These are phyloP conservation scores for Zaprionus ornatus DNA, from an alignment of 1,140 invertebrate species.

Conservation along the genomic window DNA sequence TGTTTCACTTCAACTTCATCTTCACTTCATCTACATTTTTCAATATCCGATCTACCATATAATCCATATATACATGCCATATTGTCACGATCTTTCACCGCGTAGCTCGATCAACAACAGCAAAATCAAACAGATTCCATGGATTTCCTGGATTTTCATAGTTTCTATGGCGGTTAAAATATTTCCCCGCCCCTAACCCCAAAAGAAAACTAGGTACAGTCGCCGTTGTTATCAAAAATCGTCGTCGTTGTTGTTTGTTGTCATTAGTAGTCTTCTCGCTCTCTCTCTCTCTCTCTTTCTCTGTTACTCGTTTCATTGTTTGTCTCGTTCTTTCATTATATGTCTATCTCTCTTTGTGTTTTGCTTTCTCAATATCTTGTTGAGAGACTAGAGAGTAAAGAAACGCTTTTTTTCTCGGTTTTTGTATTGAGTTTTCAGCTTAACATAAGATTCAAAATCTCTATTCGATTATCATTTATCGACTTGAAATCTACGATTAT, in stretches of 20 bases:
- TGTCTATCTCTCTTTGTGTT: background rate
- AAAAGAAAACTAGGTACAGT: slow-evolving; percentile 69
- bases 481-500: background rate
- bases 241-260: slow-evolving; percentile 50
- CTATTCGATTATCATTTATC: background rate
- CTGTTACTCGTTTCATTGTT: slow-evolving; percentile 31
- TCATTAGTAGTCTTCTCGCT: slow-evolving; percentile 44
- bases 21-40: slow-evolving; percentile 19
- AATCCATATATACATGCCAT: slow-evolving; percentile 10
- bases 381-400: slow-evolving; percentile 9
- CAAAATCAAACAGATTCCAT: slow-evolving; percentile 82
- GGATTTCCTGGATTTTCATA: slow-evolving; percentile 83
- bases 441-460: background rate
- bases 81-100: slow-evolving; percentile 37
- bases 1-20: slow-evolving; percentile 41
- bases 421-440: background rate
- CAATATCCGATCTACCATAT: slow-evolving; percentile 9
- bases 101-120: slow-evolving; percentile 82
- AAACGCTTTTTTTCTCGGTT: background rate
- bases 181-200: slow-evolving; percentile 11
- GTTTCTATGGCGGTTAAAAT: slow-evolving; percentile 77
- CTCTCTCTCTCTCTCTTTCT: background rate
- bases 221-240: slow-evolving; percentile 59
- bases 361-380: slow-evolving; percentile 44
- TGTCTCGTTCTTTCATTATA: slow-evolving; percentile 15